phyloP scores from a whole-genome alignment of 2,113 vertebrate species.

The Pelusios castaneus region DNA sequence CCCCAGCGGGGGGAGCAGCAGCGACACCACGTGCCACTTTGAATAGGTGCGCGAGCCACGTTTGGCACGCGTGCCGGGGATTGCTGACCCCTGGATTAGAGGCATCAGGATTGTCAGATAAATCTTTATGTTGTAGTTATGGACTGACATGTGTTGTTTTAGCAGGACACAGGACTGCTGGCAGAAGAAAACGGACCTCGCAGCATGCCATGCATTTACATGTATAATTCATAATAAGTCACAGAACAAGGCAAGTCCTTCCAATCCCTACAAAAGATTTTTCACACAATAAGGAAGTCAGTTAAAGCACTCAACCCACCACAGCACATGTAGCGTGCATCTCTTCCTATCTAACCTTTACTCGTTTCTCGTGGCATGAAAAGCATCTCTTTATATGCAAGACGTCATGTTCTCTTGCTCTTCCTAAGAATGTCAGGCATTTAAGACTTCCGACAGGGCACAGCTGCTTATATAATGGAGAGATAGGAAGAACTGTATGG shows the following conservation, averaged over 20 bases:
- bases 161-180: rapidly evolving
- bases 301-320: not conserved
- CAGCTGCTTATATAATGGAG: not conserved
- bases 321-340: too few relatives aligned
- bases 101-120: not conserved
- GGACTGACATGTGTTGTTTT: not conserved
- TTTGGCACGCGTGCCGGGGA: too few relatives aligned
- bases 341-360: too few relatives aligned
- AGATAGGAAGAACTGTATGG: not conserved
- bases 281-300: not conserved
- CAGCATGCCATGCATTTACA: not conserved
- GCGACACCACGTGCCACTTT: too few relatives aligned
- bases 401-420: not conserved
- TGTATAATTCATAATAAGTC: too few relatives aligned
- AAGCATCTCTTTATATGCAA: not conserved
- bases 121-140: not conserved
- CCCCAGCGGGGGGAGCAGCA: too few relatives aligned
- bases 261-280: not conserved
- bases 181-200: not conserved
- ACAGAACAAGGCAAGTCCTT: not conserved
- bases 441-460: not conserved
- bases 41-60: too few relatives aligned
- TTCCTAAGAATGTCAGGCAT: not conserved
- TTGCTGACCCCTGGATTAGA: too few relatives aligned
- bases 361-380: not conserved